Evolutionary conservation across 2,888 invertebrate species (phyloP).

Genomic region (Trichacis sp.): DNA sequence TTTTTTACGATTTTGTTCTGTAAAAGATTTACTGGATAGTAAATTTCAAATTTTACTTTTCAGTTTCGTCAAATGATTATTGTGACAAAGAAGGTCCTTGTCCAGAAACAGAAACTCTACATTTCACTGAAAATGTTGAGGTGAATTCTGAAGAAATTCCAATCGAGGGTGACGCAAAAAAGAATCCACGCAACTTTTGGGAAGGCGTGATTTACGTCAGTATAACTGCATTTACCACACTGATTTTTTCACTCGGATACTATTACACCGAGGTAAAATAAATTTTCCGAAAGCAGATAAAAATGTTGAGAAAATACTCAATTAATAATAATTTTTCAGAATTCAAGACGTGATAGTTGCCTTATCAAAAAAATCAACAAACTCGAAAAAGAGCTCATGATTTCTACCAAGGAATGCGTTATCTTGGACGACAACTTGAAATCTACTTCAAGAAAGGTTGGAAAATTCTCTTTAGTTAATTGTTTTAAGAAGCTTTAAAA

Average conservation of each 20-base stretch:
- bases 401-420: constrained; percentile 72
- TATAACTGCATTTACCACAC: constrained; percentile 79
- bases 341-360: constrained; percentile 77
- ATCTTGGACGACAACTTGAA: constrained; percentile 71
- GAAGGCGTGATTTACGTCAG: constrained; percentile 72
- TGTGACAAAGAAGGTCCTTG: not conserved
- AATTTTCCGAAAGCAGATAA: constrained; percentile 14
- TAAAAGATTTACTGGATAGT: too few relatives aligned
- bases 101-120: not conserved
- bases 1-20: too few relatives aligned
- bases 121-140: not conserved
- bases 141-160: constrained; percentile 17
- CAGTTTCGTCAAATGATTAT: not conserved
- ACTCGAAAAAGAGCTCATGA: constrained; percentile 74
- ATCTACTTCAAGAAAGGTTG: constrained; percentile 63
- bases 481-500: constrained; percentile 13
- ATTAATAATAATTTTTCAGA: too few relatives aligned
- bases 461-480: not conserved
- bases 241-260: constrained; percentile 81
- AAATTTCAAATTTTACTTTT: constrained; percentile 1
- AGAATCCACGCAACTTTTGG: constrained; percentile 55
- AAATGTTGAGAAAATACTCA: too few relatives aligned
- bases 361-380: constrained; percentile 78
- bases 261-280: constrained; percentile 77
- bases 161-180: constrained; percentile 43